A percentile compares a stretch with the other conserved stretches of the same genome.
These are phyloP conservation scores for Didymodactylos carnosus DNA, from an alignment of 2,888 invertebrate genomes.

Conservation along the genomic window DNA sequence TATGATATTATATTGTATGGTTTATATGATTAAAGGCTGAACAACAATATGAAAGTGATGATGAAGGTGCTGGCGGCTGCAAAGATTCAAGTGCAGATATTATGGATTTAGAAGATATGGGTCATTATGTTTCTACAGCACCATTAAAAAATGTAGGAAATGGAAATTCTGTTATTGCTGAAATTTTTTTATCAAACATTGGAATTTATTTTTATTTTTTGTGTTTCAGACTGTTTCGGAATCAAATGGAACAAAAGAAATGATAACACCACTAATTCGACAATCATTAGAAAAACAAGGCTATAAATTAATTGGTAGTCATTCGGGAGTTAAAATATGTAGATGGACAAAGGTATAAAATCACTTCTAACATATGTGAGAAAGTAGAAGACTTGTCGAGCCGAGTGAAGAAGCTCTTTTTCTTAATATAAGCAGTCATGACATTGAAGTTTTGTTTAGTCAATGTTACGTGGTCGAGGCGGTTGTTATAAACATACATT, in stretches of 20 bases:
- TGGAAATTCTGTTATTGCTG: too few species aligned
- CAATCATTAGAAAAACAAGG: conserved; percentile 42
- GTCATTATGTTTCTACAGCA: not conserved
- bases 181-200: not conserved
- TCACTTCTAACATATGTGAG: not conserved
- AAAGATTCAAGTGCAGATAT: conserved; percentile 17
- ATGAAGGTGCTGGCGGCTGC: conserved; percentile 16
- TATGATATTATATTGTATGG: too few species aligned
- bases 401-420: not conserved
- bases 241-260: conserved; percentile 29
- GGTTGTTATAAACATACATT: conserved; percentile 46
- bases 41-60: conserved; percentile 1
- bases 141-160: conserved; percentile 7
- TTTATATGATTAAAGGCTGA: not conserved
- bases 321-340: conserved; percentile 44
- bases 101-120: not conserved
- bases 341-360: conserved; percentile 42
- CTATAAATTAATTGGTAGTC: conserved; percentile 40
- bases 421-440: not conserved
- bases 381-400: too few species aligned
- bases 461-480: conserved; percentile 39
- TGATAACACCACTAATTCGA: conserved; percentile 40
- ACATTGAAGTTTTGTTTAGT: conserved; percentile 20
- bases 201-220: not conserved
- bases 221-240: not conserved